Conservation (phyloP, 2,113 vertebrate genomes). For the Meriones unguiculatus region DNA sequence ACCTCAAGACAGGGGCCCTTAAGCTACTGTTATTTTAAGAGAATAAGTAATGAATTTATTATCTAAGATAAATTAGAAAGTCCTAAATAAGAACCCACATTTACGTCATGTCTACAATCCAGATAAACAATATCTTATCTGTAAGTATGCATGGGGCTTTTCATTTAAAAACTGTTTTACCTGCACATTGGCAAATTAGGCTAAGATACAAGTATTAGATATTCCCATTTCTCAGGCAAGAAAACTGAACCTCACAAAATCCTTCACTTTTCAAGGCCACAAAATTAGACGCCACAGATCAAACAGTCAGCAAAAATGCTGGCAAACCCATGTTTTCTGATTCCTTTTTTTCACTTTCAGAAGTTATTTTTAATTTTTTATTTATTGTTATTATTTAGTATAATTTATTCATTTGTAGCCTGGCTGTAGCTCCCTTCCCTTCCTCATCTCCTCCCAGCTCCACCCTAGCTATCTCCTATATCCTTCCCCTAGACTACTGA, state of each 20-base stretch:
- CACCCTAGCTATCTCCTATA: no score
- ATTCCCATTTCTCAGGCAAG: background rate
- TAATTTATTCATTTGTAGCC: no score
- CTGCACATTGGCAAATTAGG: background rate
- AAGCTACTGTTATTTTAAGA: background rate
- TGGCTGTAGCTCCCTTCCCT: no score
- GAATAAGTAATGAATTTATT: background rate
- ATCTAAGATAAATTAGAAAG: background rate
- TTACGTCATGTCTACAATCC: background rate
- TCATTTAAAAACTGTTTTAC: background rate
- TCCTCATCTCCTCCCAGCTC: no score
- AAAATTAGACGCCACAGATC: constrained; percentile 29
- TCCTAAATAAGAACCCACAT: background rate
- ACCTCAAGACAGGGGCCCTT: background rate
- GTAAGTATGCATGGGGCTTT: background rate
- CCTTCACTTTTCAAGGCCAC: background rate
- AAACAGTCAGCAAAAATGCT: background rate
- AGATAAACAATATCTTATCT: background rate
- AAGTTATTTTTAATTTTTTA: no score
- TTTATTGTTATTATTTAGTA: no score
- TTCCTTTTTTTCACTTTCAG: background rate
- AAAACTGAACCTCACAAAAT: background rate
- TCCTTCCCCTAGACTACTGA: no score
- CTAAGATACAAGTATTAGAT: background rate
- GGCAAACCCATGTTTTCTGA: background rate